A percentile compares a stretch with the other conserved stretches of the same genome.
These are phyloP conservation scores for Apocheima hispidaria DNA, from an alignment of 2,888 invertebrate species.

Conservation along the genomic window DNA sequence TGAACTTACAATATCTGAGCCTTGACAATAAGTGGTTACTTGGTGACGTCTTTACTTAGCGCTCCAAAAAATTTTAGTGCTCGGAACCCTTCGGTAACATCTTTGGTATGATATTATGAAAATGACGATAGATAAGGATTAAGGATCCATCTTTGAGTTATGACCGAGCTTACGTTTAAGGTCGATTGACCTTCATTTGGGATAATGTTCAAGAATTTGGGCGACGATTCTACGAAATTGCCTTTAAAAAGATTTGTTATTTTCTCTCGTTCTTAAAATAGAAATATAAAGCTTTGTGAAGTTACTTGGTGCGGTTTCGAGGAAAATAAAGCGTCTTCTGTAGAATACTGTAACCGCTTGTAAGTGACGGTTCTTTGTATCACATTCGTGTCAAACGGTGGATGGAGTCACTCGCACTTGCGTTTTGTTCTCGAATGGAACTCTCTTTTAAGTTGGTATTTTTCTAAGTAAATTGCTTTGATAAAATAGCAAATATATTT, in stretches of 20 bases:
- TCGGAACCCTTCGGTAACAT: conserved; percentile 2
- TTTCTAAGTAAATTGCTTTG: not conserved
- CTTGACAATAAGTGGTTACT: conserved; percentile 31
- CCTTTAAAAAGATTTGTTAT: conserved; percentile 1
- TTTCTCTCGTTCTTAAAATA: conserved; percentile 18
- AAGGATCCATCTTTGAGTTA: conserved; percentile 18
- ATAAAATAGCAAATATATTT: conserved; percentile 2
- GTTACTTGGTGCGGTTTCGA: conserved; percentile 18
- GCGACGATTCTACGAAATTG: conserved; percentile 1
- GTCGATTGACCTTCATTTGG: conserved; percentile 23
- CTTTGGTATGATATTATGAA: conserved; percentile 12
- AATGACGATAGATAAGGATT: conserved; percentile 16
- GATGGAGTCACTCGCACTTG: conserved; percentile 72
- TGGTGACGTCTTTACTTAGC: conserved; percentile 27
- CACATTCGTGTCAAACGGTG: conserved; percentile 70
- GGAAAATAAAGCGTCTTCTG: conserved; percentile 46
- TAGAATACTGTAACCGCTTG: conserved; percentile 52
- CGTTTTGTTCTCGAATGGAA: conserved; percentile 66
- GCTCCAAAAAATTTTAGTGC: conserved; percentile 5
- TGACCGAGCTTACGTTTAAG: conserved; percentile 18
- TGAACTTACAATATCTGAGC: conserved; percentile 31
- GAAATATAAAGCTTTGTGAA: conserved; percentile 8
- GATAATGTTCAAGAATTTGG: conserved; percentile 16
- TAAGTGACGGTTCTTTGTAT: conserved; percentile 72
- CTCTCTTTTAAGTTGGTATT: conserved; percentile 8